These are phyloP conservation scores for Molanna angustata DNA, from an alignment of 2,888 invertebrate genomes.

Conservation along the genomic window DNA sequence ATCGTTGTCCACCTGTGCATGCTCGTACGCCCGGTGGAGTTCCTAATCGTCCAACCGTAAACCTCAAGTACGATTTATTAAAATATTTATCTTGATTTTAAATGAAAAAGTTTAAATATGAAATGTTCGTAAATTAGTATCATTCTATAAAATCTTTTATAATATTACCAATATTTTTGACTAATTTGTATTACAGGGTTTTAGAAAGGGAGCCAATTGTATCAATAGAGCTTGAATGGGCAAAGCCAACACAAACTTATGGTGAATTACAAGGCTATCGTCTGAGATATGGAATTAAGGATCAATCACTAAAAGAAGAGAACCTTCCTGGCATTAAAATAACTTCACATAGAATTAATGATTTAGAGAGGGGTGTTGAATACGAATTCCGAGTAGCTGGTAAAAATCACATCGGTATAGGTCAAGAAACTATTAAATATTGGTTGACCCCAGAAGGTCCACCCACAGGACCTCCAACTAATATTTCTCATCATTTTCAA, in stretches of 20 bases:
- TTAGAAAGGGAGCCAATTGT: conserved; percentile 84
- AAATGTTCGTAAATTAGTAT: too few relatives aligned
- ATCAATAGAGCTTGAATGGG: conserved; percentile 91
- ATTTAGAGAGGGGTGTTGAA: conserved; percentile 86
- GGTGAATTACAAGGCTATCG: conserved; percentile 87
- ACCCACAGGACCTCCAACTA: conserved; percentile 84
- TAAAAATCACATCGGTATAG: conserved; percentile 90
- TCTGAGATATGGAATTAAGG: conserved; percentile 82
- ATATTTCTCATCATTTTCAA: conserved; percentile 82
- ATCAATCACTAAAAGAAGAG: conserved; percentile 72
- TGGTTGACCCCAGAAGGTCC: conserved; percentile 93
- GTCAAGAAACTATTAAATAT: conserved; percentile 89
- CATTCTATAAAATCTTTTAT: too few relatives aligned
- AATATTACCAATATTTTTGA: too few relatives aligned
- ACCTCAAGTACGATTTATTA: conserved; percentile 64
- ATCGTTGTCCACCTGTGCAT: conserved; percentile 79
- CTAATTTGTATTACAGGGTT: conserved; percentile 54
- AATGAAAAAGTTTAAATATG: too few relatives aligned
- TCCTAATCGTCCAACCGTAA: conserved; percentile 79
- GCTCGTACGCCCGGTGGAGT: conserved; percentile 93
- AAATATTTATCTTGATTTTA: too few relatives aligned
- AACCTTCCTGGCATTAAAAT: conserved; percentile 66
- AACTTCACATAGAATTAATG: conserved; percentile 69
- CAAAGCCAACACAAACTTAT: conserved; percentile 82
- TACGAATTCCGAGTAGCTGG: conserved; percentile 98